Conservation (phyloP, 2,888 invertebrate genomes). For the Labia minor region DNA sequence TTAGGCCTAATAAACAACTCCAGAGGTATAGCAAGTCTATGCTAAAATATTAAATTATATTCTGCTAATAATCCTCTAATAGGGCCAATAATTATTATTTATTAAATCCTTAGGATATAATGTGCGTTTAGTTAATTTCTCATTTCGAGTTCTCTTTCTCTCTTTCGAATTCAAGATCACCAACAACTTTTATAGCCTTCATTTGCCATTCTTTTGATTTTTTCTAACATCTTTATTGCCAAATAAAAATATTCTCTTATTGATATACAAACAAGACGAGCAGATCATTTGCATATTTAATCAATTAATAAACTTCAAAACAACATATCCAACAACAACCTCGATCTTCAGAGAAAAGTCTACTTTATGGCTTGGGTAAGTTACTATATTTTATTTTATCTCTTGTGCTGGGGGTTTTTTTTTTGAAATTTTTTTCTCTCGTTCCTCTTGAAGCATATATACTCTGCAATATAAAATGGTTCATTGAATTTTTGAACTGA, state of each 20-base stretch:
- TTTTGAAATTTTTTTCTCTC: not conserved
- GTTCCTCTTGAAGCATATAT: too few species aligned
- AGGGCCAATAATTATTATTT: too few species aligned
- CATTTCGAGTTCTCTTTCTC: not conserved
- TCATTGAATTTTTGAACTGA: too few species aligned
- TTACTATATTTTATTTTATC: not conserved
- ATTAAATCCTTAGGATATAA: not conserved
- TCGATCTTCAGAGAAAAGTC: not conserved
- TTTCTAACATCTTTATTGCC: conserved; percentile 1
- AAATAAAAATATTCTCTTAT: conserved; percentile 7
- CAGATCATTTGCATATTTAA: conserved; percentile 8
- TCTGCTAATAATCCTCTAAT: too few species aligned
- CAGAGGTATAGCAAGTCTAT: too few species aligned
- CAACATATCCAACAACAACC: not conserved
- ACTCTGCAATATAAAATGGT: too few species aligned
- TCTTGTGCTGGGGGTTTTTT: not conserved
- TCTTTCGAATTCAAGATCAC: not conserved
- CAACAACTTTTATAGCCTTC: not conserved
- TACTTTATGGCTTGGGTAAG: not conserved
- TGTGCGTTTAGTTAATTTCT: not conserved
- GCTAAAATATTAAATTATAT: too few species aligned
- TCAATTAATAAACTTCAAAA: not conserved
- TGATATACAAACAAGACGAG: not conserved
- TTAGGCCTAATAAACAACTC: too few species aligned
- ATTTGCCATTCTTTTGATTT: not conserved